A percentile compares a stretch with the other conserved stretches of the same genome.
Conservation (phyloP, 2,113 vertebrate species). For the Heterotis niloticus region DNA sequence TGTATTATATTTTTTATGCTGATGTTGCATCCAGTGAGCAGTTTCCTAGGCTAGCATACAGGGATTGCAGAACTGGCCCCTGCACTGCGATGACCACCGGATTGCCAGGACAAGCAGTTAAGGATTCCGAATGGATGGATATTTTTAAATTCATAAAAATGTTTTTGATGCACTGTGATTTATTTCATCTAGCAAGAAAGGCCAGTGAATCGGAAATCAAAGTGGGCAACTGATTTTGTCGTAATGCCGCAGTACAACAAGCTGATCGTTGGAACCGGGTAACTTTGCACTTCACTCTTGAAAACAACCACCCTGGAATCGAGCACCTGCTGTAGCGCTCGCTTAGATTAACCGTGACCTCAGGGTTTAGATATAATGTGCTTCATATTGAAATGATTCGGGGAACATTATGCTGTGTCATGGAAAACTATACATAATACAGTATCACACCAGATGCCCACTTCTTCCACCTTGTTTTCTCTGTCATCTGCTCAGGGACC, state of each 20-base stretch:
- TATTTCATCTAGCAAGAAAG: constrained; percentile 49
- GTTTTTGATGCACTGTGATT: background rate
- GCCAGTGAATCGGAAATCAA: constrained; percentile 48
- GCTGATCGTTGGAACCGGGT: constrained; percentile 63
- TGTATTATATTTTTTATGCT: too few relatives aligned
- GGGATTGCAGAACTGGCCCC: too few relatives aligned
- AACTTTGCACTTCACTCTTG: constrained; percentile 17
- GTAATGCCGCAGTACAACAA: constrained; percentile 63
- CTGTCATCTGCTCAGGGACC: constrained; percentile 53
- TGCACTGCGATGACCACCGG: too few relatives aligned
- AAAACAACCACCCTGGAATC: too few relatives aligned
- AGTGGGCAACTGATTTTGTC: constrained; percentile 62
- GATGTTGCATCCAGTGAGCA: too few relatives aligned
- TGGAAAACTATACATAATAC: too few relatives aligned
- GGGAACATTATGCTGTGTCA: background rate
- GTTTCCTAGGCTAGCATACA: too few relatives aligned
- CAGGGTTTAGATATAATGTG: too few relatives aligned
- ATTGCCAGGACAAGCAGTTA: too few relatives aligned
- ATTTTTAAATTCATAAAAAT: background rate
- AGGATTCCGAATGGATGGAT: too few relatives aligned
- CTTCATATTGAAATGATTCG: background rate
- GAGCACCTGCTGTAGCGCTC: too few relatives aligned
- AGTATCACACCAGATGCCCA: background rate
- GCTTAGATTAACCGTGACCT: too few relatives aligned
- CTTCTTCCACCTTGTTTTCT: background rate